Evolutionary conservation across 2,888 invertebrate species (phyloP), one percentile per base, ranked within the genome.

Genomic region (Ichneumoninae sp.): DNA sequence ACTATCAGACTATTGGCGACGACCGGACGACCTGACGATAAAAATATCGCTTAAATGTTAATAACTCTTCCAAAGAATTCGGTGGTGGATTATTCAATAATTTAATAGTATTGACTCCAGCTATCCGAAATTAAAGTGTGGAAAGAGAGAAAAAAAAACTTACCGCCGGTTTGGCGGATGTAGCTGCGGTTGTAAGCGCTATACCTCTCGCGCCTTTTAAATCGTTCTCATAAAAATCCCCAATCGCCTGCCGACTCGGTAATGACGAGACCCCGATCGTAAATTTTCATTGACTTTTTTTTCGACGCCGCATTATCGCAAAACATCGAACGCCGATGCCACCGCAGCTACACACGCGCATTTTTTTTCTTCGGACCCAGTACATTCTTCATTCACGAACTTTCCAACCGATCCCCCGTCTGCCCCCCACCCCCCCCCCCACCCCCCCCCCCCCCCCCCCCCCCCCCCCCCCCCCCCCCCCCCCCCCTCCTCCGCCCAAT

Each of bases 241-340:
- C 75, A 60, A 70, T 80, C 72, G 76, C 62, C 70, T 47, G 71
- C 79, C 54, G 13, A 2, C 47, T 10, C 69, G 71, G 69, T 83
- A 83, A 83, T 77, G 72, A 80, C 76, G 68, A 68, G 80, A 80
- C 52, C 70, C 71, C 68, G 70, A 83, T 83, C 83, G 80, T 80
- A 80, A 83, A 80, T 80, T 83, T 83, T 80, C 71, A 72, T 80
- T 62, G 57, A 33, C 36, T 40, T 80, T 74, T 74, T 57, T 71
- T 72, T 62, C 72, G 44, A 77, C 33, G 33, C 33, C 50, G 68
- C 62, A 83, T 83, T 77, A 83, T 80, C 72, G 69, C 72, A 72
- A 72, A 76, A 75, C 76, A 76, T 52, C 62, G 78, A 79, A 66
- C 54, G 19, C 22, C 54, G 54, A 54, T 19, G 22, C 19, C 40